A percentile compares a stretch with the other conserved stretches of the same genome.
Conservation (phyloP, 2,113 vertebrate genomes). For the Edolisoma coerulescens region DNA sequence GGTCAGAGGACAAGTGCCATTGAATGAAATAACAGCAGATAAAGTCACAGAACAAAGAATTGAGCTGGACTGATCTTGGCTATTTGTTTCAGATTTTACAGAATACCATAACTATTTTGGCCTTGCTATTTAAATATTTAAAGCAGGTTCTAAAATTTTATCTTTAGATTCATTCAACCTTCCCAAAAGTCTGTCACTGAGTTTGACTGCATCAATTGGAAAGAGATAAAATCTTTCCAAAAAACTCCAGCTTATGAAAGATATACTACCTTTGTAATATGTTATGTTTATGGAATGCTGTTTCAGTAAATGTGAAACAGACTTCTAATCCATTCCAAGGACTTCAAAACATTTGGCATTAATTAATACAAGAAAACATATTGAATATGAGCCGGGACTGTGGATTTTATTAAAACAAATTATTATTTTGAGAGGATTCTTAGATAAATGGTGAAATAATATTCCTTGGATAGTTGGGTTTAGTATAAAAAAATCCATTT, state of each 20-base stretch:
- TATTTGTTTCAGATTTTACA: background rate
- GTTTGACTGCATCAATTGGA: background rate
- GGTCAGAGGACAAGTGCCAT: background rate
- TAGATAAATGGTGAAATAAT: background rate
- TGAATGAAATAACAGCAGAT: background rate
- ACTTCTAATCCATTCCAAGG: background rate
- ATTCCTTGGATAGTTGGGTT: background rate
- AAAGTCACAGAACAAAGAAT: background rate
- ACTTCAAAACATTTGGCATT: background rate
- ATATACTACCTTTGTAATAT: background rate
- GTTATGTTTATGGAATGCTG: background rate
- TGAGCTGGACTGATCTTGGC: background rate
- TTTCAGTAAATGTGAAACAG: background rate
- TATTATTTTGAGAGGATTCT: background rate
- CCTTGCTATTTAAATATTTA: background rate
- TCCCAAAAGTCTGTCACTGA: background rate
- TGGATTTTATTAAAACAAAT: background rate
- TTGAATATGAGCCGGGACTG: background rate
- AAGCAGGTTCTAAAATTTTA: background rate
- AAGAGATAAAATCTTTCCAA: background rate
- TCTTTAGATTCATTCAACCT: background rate
- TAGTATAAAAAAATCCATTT: background rate
- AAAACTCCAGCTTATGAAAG: background rate
- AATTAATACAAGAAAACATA: background rate
- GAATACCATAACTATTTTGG: background rate